Conservation (phyloP, 2,888 invertebrate species). For the Oligia fasciuncula region DNA sequence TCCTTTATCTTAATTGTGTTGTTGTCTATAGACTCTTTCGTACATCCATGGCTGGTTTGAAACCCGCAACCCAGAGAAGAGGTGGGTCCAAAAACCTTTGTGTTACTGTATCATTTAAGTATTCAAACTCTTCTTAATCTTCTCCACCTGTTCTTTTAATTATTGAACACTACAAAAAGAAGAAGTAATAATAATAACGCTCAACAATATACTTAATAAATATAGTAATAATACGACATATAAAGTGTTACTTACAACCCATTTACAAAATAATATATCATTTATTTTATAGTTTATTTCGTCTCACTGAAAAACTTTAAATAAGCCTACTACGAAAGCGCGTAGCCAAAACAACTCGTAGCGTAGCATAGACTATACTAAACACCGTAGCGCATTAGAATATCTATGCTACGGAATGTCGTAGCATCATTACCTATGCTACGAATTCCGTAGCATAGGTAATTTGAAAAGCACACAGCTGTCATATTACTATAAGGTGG, state of each 20-base stretch:
- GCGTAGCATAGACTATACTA: conserved; percentile 23
- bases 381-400: conserved; percentile 39
- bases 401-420: conserved; percentile 43
- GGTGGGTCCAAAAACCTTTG: not conserved
- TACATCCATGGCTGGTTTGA: no score
- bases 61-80: no score
- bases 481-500: conserved; percentile 68
- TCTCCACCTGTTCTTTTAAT: no score
- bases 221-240: not conserved
- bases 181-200: not conserved
- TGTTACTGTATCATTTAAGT: not conserved
- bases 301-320: not conserved
- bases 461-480: conserved; percentile 66
- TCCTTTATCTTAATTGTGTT: not conserved
- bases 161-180: not conserved
- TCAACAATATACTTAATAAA: not conserved
- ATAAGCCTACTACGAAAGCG: not conserved
- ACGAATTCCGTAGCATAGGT: conserved; percentile 56
- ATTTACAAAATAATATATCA: not conserved
- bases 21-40: not conserved
- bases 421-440: conserved; percentile 57
- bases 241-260: not conserved
- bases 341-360: conserved; percentile 14
- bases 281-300: not conserved
- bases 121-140: not conserved